Evolutionary conservation across 2,113 vertebrate genomes (phyloP).

Genomic region (Oceanodroma tethys): DNA sequence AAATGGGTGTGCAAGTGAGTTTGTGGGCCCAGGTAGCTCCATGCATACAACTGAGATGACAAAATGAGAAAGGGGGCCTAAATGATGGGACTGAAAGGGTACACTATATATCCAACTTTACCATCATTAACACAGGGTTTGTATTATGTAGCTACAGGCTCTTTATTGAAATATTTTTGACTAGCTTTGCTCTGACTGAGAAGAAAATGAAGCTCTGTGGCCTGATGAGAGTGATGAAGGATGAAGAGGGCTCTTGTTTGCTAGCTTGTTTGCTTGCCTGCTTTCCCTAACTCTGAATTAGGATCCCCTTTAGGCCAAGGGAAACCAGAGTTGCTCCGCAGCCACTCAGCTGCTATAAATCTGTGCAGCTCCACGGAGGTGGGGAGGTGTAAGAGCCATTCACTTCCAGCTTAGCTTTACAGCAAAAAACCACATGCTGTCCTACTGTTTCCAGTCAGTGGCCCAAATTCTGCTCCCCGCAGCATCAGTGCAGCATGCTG

Average conservation of each 20-base stretch:
- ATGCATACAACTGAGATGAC: not conserved
- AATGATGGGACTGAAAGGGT: not conserved
- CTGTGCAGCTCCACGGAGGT: rapidly evolving
- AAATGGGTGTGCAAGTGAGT: not conserved
- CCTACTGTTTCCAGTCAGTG: not conserved
- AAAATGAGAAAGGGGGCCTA: not conserved
- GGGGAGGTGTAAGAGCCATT: rapidly evolving
- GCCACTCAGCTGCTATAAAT: not conserved
- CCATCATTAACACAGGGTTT: not conserved
- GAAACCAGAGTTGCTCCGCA: not conserved
- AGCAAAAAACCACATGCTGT: not conserved
- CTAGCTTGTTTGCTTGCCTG: not conserved
- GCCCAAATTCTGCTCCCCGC: not conserved
- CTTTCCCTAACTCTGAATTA: not conserved
- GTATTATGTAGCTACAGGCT: not conserved
- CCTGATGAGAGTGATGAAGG: not conserved
- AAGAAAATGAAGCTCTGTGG: not conserved
- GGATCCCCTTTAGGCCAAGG: not conserved
- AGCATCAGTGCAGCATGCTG: not conserved
- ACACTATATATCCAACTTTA: rapidly evolving
- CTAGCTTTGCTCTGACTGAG: not conserved
- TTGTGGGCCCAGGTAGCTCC: not conserved
- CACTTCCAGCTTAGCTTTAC: not conserved
- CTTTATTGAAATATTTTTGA: not conserved
- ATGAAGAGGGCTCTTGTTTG: not conserved